Percentiles rank a stretch among this genome's conserved stretches.
These are phyloP conservation scores for Cathartes aura DNA, from an alignment of 2,113 vertebrate genomes.

Conservation along the genomic window DNA sequence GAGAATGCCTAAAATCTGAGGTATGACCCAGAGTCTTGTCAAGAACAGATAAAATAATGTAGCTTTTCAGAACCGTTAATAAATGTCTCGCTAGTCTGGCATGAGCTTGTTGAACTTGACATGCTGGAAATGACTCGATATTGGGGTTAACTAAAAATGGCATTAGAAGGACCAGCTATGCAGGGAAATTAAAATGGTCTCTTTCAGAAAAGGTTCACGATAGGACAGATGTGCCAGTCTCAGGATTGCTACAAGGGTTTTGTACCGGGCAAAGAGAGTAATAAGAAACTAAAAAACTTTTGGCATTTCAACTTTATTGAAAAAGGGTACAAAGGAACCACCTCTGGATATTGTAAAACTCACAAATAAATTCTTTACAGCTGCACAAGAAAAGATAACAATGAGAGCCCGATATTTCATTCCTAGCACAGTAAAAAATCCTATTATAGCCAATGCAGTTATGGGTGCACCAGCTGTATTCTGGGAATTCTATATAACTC, in stretches of 20 bases:
- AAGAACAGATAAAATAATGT: neutral
- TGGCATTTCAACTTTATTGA: conserved; percentile 37
- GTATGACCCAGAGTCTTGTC: neutral
- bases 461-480: conserved; percentile 30
- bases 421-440: conserved; percentile 64
- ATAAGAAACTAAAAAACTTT: conserved; percentile 27
- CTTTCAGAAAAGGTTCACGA: neutral
- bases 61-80: neutral
- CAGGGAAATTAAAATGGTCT: neutral
- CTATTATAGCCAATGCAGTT: conserved; percentile 40
- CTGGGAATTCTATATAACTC: conserved; percentile 40
- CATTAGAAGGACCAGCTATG: neutral
- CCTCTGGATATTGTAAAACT: conserved; percentile 65
- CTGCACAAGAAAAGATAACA: conserved; percentile 58
- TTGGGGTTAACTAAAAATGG: neutral
- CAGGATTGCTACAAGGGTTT: neutral
- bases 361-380: conserved; percentile 67
- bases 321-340: conserved; percentile 56
- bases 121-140: neutral
- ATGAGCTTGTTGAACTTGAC: neutral
- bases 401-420: conserved; percentile 46
- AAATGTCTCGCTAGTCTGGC: neutral
- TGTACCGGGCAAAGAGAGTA: neutral
- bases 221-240: neutral
- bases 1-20: neutral